These are phyloP conservation scores for Melanerpes formicivorus DNA, from an alignment of 2,113 vertebrate species.

Conservation along the genomic window DNA sequence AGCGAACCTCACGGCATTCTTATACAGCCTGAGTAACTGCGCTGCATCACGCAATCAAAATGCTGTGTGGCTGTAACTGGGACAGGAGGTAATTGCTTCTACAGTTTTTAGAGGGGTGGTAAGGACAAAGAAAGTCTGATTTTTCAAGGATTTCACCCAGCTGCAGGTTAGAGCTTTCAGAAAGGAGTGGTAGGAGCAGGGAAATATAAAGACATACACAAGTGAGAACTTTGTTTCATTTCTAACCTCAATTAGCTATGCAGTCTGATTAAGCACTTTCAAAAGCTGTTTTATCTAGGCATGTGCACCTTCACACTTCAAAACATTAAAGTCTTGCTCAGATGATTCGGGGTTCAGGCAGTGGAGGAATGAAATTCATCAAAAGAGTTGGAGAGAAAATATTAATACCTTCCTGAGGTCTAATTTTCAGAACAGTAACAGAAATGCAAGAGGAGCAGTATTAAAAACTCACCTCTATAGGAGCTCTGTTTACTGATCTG, in stretches of 20 bases:
- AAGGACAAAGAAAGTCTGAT: neutral
- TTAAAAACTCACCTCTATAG: too few relatives aligned
- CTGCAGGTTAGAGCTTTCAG: neutral
- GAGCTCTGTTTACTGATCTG: too few relatives aligned
- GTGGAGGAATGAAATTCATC: too few relatives aligned
- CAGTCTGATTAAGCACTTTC: neutral
- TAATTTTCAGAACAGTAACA: neutral
- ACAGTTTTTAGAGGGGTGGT: neutral
- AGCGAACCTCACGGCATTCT: neutral
- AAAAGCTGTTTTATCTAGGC: neutral
- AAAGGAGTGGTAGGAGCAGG: neutral
- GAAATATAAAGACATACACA: neutral
- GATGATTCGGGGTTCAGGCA: too few relatives aligned
- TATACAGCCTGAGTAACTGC: neutral
- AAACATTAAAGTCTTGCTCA: neutral
- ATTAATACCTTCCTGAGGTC: neutral
- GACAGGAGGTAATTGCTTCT: neutral
- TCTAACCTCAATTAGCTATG: neutral
- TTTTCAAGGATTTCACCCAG: neutral
- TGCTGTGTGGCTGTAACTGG: neutral
- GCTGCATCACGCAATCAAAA: neutral
- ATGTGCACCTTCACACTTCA: neutral
- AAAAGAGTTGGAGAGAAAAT: neutral
- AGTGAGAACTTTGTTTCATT: neutral
- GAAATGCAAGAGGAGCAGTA: neutral